These are phyloP conservation scores for Oryzias dopingdopingensis DNA, from an alignment of 2,797 vertebrate genomes.

Conservation along the genomic window DNA sequence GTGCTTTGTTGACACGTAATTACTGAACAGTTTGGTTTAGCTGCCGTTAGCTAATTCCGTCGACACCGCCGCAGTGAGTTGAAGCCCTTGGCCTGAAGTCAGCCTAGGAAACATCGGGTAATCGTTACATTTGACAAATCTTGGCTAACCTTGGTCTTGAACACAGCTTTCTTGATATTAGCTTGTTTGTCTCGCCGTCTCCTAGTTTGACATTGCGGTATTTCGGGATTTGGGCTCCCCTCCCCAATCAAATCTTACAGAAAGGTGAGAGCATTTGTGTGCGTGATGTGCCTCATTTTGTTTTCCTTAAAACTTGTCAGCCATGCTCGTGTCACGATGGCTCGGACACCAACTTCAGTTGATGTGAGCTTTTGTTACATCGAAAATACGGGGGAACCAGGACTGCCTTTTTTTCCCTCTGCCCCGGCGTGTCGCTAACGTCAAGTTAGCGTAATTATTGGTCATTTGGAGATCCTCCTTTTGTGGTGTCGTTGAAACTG, in stretches of 20 bases:
- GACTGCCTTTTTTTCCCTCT: slow-evolving; percentile 60
- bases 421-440: slow-evolving; percentile 33
- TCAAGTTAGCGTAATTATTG: slow-evolving; percentile 32
- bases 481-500: neutral
- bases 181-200: slow-evolving; percentile 17
- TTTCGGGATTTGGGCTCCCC: slow-evolving; percentile 9
- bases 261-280: slow-evolving; percentile 25
- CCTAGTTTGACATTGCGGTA: slow-evolving; percentile 32
- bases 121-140: slow-evolving; percentile 25
- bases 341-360: slow-evolving; percentile 30
- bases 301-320: slow-evolving; percentile 26
- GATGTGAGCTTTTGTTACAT: slow-evolving; percentile 34
- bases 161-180: slow-evolving; percentile 15
- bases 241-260: slow-evolving; percentile 1
- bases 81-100: slow-evolving; percentile 53
- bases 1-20: slow-evolving; percentile 23
- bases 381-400: slow-evolving; percentile 26
- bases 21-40: slow-evolving; percentile 21
- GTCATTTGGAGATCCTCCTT: neutral
- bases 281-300: slow-evolving; percentile 18
- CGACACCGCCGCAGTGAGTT: slow-evolving; percentile 34
- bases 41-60: slow-evolving; percentile 36
- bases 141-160: slow-evolving; percentile 28
- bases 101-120: slow-evolving; percentile 50
- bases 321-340: slow-evolving; percentile 39